Percentiles rank a stretch among this genome's conserved stretches.
These are phyloP conservation scores for Avahi laniger DNA, from an alignment of 2,797 vertebrate genomes.

Conservation along the genomic window DNA sequence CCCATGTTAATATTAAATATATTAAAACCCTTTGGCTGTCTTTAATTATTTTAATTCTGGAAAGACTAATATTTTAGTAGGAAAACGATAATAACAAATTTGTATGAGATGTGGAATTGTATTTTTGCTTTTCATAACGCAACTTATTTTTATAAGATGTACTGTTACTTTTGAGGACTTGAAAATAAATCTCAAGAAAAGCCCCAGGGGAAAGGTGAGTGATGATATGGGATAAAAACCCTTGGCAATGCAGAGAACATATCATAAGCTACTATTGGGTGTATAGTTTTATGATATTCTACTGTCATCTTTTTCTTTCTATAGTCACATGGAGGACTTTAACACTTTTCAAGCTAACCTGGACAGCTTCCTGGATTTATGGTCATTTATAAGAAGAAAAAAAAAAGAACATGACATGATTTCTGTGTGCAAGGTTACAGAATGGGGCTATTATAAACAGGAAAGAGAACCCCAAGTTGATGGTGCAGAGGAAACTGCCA, in stretches of 20 bases:
- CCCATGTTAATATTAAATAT: background rate
- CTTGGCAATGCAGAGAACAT: background rate
- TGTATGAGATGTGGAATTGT: background rate
- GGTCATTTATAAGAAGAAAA: background rate
- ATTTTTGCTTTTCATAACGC: background rate
- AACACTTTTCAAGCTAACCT: background rate
- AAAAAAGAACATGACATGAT: background rate
- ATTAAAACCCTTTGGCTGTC: background rate
- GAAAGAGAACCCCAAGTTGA: conserved; percentile 45
- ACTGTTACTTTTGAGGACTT: conserved; percentile 8
- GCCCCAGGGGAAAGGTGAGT: background rate
- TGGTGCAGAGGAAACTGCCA: conserved; percentile 33
- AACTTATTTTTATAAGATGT: background rate
- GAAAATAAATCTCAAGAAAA: background rate
- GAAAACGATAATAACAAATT: background rate
- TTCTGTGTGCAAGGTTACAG: conserved; percentile 23
- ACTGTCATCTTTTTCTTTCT: background rate
- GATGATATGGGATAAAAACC: too few relatives aligned
- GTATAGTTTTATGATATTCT: background rate
- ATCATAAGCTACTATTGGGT: background rate
- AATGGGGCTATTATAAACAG: conserved; percentile 44
- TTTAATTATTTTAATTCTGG: conserved; percentile 11
- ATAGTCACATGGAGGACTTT: background rate
- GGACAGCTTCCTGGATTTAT: conserved; percentile 31
- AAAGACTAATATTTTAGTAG: conserved; percentile 7